A percentile compares a stretch with the other conserved stretches of the same genome.
These are phyloP conservation scores for Nicator chloris DNA, from an alignment of 2,113 vertebrate genomes.

Conservation along the genomic window DNA sequence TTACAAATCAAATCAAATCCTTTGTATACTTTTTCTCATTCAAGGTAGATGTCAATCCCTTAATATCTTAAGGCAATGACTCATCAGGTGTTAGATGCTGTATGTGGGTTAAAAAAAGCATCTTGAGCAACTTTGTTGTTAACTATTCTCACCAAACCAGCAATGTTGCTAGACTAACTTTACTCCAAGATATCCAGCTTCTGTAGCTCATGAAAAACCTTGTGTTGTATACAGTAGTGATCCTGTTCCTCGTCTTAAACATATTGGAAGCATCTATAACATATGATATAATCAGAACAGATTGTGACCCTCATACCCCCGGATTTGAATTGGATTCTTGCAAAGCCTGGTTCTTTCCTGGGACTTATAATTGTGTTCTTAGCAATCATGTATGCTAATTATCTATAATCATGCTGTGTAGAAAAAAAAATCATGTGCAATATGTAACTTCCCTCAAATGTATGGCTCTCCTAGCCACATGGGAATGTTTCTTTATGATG, in stretches of 20 bases:
- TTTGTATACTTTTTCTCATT: neutral
- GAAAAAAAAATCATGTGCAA: neutral
- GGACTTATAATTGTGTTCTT: neutral
- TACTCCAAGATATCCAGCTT: neutral
- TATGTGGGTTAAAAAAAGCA: neutral
- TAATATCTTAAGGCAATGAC: neutral
- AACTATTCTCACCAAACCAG: neutral
- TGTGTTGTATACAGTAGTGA: neutral
- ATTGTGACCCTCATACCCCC: neutral
- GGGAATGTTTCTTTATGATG: neutral
- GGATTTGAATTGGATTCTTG: neutral
- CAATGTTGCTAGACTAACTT: neutral
- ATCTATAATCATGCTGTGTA: neutral
- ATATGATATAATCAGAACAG: constrained; percentile 29
- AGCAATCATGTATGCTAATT: neutral
- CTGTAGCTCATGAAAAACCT: neutral
- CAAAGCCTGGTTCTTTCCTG: neutral
- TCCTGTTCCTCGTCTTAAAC: neutral
- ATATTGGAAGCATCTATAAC: neutral
- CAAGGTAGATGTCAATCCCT: neutral
- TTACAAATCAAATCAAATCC: neutral
- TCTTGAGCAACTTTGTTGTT: neutral
- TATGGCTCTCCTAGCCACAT: neutral
- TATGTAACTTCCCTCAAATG: neutral
- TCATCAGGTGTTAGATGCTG: neutral